Evolutionary conservation across 2,888 invertebrate species (phyloP), one percentile per base, ranked within the genome.

Genomic region (Tryphoninae sp.): DNA sequence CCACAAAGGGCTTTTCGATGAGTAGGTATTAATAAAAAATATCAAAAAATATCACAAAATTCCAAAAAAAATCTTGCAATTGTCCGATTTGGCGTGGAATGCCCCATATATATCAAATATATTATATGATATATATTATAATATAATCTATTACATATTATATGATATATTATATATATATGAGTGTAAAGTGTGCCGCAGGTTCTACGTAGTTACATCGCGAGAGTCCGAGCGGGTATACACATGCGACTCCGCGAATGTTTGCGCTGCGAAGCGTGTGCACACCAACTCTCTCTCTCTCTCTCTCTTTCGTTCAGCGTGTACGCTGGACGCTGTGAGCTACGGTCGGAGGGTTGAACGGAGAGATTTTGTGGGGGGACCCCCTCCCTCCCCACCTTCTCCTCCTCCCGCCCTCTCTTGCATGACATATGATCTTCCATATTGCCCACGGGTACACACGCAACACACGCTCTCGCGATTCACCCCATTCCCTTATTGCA

Each of bases 351-450:
- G 76, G 69, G 73, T 69, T 67, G 78, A 64, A 79, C 68, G 58
- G 74, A 84, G 86, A 74, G 82, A 73, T 82, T 82, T 80, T 83
- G 84, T 83, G 83, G 87, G 69, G 55, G 23, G 8, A 0, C 19
- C 19, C 19, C 19, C 69, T 23, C 42, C 53, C 62, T 9, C 11
- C 45, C 11, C 62, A 16, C 40, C 22, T 53, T 51, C 67, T 59
- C 67, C 22, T 26, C 23, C 42, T 42, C 22, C 19, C 45, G 22
- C 45, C 33, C 67, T 61, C 88, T 87, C 88, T 85, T 87, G 88
- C 89, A 91, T 92, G 92, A 92, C 92, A 91, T 91, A 92, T 91
- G 92, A 92, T 92, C 91, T 90, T 88, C 90, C 89, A 92, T 92
- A 92, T 92, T 92, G 91, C 90, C 62, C 86, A 85, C 79, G 87